Conservation (phyloP, 2,797 vertebrate genomes). For the Coluber constrictor region DNA sequence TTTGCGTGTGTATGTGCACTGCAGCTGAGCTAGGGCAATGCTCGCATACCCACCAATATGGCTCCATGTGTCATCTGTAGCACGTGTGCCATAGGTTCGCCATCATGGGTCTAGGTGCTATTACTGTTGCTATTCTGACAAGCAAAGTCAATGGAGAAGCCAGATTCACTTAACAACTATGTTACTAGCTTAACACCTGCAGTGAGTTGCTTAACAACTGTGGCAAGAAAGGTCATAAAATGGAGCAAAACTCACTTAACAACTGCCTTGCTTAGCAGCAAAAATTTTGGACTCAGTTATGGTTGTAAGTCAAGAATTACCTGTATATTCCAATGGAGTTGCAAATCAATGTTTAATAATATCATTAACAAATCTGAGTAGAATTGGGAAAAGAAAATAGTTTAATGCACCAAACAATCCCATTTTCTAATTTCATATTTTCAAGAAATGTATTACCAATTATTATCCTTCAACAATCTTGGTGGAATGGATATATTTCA, state of each 20-base stretch:
- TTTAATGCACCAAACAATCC: conserved; percentile 37
- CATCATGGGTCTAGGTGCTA: not conserved
- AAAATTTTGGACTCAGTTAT: not conserved
- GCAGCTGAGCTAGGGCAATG: no score
- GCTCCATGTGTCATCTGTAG: no score
- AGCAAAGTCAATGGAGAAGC: not conserved
- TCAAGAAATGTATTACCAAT: conserved; percentile 29
- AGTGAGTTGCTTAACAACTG: not conserved
- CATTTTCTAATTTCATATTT: conserved; percentile 52
- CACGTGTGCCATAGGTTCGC: no score
- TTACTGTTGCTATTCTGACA: not conserved
- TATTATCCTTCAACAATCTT: conserved; percentile 42
- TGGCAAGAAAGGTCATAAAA: not conserved
- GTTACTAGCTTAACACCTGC: not conserved
- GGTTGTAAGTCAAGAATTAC: not conserved
- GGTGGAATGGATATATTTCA: conserved; percentile 46
- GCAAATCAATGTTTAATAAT: conserved; percentile 13
- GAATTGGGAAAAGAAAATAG: conserved; percentile 36
- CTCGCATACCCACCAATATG: no score
- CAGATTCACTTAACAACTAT: not conserved
- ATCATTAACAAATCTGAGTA: conserved; percentile 48
- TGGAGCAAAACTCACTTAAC: not conserved
- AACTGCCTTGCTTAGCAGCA: not conserved
- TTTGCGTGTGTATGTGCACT: no score
- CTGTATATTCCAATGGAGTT: conserved; percentile 5